Conservation (phyloP, 2,888 invertebrate species). For the Nomada fucata region DNA sequence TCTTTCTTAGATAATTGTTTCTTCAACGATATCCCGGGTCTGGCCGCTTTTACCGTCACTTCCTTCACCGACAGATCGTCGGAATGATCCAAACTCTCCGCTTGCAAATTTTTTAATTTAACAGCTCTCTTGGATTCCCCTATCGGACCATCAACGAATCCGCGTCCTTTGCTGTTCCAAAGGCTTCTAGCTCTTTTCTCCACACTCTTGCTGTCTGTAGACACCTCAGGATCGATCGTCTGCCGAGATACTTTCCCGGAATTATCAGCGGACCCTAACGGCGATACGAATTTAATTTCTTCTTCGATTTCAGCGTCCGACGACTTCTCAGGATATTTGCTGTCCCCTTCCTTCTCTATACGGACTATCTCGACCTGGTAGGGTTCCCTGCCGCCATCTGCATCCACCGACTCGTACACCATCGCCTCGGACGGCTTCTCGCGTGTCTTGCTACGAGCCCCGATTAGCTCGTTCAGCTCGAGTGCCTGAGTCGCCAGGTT, state of each 20-base stretch:
- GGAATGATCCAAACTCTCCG: slow-evolving; percentile 17
- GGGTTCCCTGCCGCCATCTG: slow-evolving; percentile 55
- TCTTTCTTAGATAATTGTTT: slow-evolving; percentile 59
- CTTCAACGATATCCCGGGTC: slow-evolving; percentile 58
- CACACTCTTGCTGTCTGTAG: neutral
- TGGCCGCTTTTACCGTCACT: slow-evolving; percentile 21
- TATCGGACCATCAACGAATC: neutral
- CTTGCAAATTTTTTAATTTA: neutral
- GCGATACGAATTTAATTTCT: neutral
- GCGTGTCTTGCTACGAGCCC: slow-evolving; percentile 13
- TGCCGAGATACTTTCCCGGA: slow-evolving; percentile 38
- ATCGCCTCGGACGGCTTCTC: slow-evolving; percentile 29
- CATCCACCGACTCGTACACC: slow-evolving; percentile 39
- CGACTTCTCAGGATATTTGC: neutral
- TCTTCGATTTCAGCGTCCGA: neutral
- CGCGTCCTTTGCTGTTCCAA: slow-evolving; percentile 6
- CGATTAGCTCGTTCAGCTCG: slow-evolving; percentile 50
- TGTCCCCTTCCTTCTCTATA: slow-evolving; percentile 51
- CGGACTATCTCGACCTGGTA: slow-evolving; percentile 69
- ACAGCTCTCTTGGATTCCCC: neutral
- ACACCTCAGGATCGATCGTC: slow-evolving; percentile 1
- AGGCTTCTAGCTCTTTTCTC: slow-evolving; percentile 30
- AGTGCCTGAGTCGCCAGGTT: slow-evolving; percentile 77
- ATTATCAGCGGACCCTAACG: neutral
- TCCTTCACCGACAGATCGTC: slow-evolving; percentile 41